These are phyloP conservation scores for Oligia latruncula DNA, from an alignment of 2,888 invertebrate species.

Conservation along the genomic window DNA sequence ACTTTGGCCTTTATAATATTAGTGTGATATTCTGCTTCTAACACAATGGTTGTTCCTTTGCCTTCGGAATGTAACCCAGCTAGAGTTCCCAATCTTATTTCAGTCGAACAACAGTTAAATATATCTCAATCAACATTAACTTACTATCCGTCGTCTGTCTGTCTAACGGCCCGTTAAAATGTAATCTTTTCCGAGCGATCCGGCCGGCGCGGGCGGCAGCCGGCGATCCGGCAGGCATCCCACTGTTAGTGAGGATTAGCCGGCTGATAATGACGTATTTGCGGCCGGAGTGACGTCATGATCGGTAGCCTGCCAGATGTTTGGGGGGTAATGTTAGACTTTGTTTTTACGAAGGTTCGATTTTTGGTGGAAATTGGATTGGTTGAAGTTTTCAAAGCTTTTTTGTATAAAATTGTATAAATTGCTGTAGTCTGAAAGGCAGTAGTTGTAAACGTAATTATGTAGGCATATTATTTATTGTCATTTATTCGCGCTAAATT, in stretches of 20 bases:
- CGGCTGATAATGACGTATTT: slow-evolving; percentile 64
- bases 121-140: slow-evolving; percentile 58
- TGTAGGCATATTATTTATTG: neutral
- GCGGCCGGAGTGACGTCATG: slow-evolving; percentile 58
- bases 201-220: slow-evolving; percentile 42
- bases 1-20: no score
- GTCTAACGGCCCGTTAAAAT: slow-evolving; percentile 61
- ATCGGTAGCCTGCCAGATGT: slow-evolving; percentile 43
- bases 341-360: neutral
- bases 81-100: slow-evolving; percentile 4
- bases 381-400: neutral
- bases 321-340: neutral
- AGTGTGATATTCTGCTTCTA: no score
- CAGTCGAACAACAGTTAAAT: slow-evolving; percentile 39
- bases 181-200: slow-evolving; percentile 62
- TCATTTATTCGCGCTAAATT: neutral
- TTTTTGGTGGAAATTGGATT: neutral
- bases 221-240: slow-evolving; percentile 37
- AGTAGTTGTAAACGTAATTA: neutral
- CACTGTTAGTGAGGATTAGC: slow-evolving; percentile 61
- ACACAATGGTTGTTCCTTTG: neutral
- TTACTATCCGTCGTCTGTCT: slow-evolving; percentile 49
- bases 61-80: neutral
- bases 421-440: no score
- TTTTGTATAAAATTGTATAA: neutral